These are phyloP conservation scores for Bombus polaris DNA, from an alignment of 1,140 invertebrate species.

Conservation along the genomic window DNA sequence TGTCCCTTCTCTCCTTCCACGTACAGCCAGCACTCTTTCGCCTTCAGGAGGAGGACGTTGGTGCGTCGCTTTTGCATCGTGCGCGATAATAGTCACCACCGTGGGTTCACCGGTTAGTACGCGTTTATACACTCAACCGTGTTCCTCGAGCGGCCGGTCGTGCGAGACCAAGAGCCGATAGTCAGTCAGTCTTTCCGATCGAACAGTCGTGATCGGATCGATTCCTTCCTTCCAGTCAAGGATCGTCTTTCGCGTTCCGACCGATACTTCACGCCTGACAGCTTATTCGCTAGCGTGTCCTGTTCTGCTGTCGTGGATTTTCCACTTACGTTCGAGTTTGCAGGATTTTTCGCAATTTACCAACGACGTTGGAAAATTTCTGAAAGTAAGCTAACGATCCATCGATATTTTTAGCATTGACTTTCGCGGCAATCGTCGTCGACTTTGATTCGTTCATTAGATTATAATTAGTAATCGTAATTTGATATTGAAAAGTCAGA, in stretches of 20 bases:
- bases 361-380: neutral
- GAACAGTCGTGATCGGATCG: constrained; percentile 62
- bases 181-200: constrained; percentile 52
- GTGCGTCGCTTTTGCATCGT: constrained; percentile 63
- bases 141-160: neutral
- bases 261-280: neutral
- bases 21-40: constrained; percentile 57
- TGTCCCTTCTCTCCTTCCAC: constrained; percentile 69
- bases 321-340: no score
- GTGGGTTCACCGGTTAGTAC: constrained; percentile 62
- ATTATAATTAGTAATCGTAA: neutral
- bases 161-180: neutral
- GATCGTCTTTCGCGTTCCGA: neutral
- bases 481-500: neutral
- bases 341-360: neutral
- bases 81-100: constrained; percentile 74
- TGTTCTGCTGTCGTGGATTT: no score
- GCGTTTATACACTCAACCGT: constrained; percentile 17
- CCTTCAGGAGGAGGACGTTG: constrained; percentile 60
- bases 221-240: constrained; percentile 9
- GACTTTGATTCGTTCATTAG: neutral
- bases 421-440: neutral
- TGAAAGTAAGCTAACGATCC: neutral
- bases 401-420: neutral
- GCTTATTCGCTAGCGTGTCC: neutral